phyloP scores from a whole-genome alignment of 2,888 invertebrate genomes.

The Drosophila sordidapex region DNA sequence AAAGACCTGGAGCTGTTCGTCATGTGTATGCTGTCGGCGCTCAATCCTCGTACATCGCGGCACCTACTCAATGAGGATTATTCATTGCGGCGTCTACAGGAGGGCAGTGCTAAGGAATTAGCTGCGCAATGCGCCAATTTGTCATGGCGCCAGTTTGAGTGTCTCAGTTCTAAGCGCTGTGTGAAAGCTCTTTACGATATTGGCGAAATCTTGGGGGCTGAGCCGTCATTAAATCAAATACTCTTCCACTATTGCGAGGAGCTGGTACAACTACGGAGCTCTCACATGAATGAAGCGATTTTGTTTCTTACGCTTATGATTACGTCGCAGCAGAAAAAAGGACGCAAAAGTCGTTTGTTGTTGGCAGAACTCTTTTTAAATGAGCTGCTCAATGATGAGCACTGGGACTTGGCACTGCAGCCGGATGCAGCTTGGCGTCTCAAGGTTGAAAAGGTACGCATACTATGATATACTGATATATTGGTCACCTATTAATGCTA shows the following conservation, averaged over 20 bases:
- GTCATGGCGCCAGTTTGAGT: slow-evolving; percentile 89
- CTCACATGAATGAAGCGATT: slow-evolving; percentile 87
- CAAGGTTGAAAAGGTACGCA: slow-evolving; percentile 70
- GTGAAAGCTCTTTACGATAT: slow-evolving; percentile 86
- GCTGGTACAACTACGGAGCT: slow-evolving; percentile 86
- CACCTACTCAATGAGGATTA: slow-evolving; percentile 86
- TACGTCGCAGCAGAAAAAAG: slow-evolving; percentile 37
- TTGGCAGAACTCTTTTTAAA: slow-evolving; percentile 74
- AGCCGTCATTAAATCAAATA: slow-evolving; percentile 85
- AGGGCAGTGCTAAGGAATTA: slow-evolving; percentile 73
- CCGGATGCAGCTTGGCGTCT: slow-evolving; percentile 77
- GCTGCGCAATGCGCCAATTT: slow-evolving; percentile 76
- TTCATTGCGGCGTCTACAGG: slow-evolving; percentile 62
- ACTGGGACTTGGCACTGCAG: slow-evolving; percentile 82
- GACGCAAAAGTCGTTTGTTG: slow-evolving; percentile 47
- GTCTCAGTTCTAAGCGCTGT: slow-evolving; percentile 86
- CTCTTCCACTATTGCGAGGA: slow-evolving; percentile 88
- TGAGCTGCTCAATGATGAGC: slow-evolving; percentile 79
- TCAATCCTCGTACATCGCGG: slow-evolving; percentile 85
- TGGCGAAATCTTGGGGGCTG: slow-evolving; percentile 86
- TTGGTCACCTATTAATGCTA: neutral
- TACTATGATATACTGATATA: no score
- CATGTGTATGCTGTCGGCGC: slow-evolving; percentile 86
- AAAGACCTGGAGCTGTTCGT: slow-evolving; percentile 87
- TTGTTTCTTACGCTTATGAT: slow-evolving; percentile 75